Base-by-base conservation (phyloP, 2,888 invertebrate species). In the Pheosia tremula region DNA sequence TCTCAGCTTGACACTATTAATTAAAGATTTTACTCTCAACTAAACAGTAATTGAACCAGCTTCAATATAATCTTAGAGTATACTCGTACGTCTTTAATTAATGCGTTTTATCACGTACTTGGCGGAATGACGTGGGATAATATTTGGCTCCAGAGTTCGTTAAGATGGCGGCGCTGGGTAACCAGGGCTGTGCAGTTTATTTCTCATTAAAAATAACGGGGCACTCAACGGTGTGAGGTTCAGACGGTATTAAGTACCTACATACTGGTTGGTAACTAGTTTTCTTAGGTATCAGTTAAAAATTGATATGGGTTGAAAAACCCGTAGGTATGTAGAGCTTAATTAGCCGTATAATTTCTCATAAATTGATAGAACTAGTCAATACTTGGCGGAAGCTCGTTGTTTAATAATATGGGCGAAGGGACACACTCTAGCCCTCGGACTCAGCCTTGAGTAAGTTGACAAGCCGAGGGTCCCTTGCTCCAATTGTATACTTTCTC, bases 151-250 rank as follows among this genome's bases (percentile, higher is more conserved):
- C 67, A 74, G 68, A 64, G 72, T 75, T 77, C 75, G 75, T 75
- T 75, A 77, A 65, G 66, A 64, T 59, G 67, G 69, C 72, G 66
- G 61, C 24, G 24, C 24, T 63, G 66, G 55, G 11, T 67, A 61
- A 67, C 77, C 61, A 58, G 61, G 62, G 75, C 60, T 62, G 55
- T 76, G 67, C 56, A 71, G 74, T 74, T 75, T 75, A 77, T 75
- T 77, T 77, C 75, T 74, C 75, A 75, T 75, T 75, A 77, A 75
- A 75, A 75, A 75, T 75, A 75, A 75, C 72, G 63, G 77, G 64
- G 55, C 68, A 66, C 75, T 77, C 69, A 66, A 11, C 64, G 58
- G 60, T 58, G 60, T 58, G 54, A 39, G 61, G 62, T 74, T 74
- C 69, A 77, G 69, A 63, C 53, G 47, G 43, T 56, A 47, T 56